Evolutionary conservation across 2,888 invertebrate species (phyloP), one percentile per base, ranked within the genome.

Genomic region (Drosophila subsilvestris): DNA sequence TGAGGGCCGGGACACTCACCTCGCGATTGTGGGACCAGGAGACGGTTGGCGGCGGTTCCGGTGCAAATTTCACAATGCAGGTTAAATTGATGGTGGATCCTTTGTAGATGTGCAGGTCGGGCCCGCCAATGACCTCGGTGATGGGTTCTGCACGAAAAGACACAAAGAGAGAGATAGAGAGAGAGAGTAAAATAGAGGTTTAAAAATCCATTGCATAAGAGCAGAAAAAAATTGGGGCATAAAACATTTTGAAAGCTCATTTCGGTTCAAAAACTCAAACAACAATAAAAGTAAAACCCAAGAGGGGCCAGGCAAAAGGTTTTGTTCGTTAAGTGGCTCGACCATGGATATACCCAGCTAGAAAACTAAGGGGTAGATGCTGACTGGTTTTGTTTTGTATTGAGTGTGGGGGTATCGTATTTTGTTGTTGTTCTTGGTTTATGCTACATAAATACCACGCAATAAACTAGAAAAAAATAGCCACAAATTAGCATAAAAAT

Each of bases 51-150:
- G 97, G 97, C 51, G 97, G 96, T 90, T 97, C 97, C 55, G 97
- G 97, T 22, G 96, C 96, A 90, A 95, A 96, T 89, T 95, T 94
- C 63, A 97, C 96, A 89, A 96, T 94, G 92, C 97, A 97, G 49
- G 97, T 97, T 87, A 97, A 93, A 93, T 97, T 97, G 93, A 97
- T 97, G 69, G 97, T 97, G 80, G 97, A 97, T 47, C 97, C 97
- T 86, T 95, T 95, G 93, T 97, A 96, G 92, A 97, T 96, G 92
- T 95, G 96, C 84, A 97, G 92, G 91, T 97, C 97, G 32, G 96
- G 95, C 49, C 96, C 96, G 43, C 97, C 97, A 82, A 96, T 92
- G 85, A 97, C 95, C 92, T 96, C 95, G 50, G 97, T 97, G 87
- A 96, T 94, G 61, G 97, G 96, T 91, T 97, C 97, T 97, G 76